Evolutionary conservation across 1,140 invertebrate genomes (phyloP).

Genomic region (Onthophagus taurus): DNA sequence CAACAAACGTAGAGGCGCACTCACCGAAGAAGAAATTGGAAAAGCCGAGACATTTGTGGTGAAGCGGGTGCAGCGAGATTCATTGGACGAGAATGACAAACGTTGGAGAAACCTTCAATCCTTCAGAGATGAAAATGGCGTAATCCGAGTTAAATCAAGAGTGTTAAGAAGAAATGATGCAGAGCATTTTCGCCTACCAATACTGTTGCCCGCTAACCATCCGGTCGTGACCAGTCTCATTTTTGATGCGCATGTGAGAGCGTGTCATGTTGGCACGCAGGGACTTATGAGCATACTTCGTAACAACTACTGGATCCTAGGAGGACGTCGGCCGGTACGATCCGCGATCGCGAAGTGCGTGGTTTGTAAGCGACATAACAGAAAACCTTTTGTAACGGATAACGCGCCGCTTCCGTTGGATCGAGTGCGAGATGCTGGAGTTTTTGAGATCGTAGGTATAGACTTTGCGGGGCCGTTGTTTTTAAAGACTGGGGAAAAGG

Average conservation of each 20-base stretch:
- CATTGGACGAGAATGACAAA: too few species aligned
- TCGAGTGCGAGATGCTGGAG: constrained; percentile 22
- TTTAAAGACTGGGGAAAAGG: constrained; percentile 18
- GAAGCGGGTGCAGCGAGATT: neutral
- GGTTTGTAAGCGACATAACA: constrained; percentile 13
- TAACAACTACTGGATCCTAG: constrained; percentile 29
- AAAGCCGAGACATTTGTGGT: constrained; percentile 32
- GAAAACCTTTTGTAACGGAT: constrained; percentile 21
- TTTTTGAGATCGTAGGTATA: constrained; percentile 28
- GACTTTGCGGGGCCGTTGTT: constrained; percentile 30
- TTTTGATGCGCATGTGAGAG: constrained; percentile 5
- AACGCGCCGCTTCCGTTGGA: constrained; percentile 26
- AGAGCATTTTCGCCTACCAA: constrained; percentile 1
- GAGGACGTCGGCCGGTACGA: constrained; percentile 10
- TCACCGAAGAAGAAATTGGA: constrained; percentile 27
- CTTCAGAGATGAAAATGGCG: neutral
- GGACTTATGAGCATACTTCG: constrained; percentile 14
- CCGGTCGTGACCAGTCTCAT: neutral
- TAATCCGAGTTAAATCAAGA: constrained; percentile 2
- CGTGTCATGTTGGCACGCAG: neutral
- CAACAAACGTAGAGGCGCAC: neutral
- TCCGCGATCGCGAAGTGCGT: neutral
- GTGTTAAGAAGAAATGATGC: neutral
- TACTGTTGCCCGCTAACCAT: neutral
- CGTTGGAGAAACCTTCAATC: too few species aligned